Evolutionary conservation across 2,113 vertebrate genomes (phyloP), one percentile per base, ranked within the genome.

Genomic region (Brachyhypopomus gauderio): DNA sequence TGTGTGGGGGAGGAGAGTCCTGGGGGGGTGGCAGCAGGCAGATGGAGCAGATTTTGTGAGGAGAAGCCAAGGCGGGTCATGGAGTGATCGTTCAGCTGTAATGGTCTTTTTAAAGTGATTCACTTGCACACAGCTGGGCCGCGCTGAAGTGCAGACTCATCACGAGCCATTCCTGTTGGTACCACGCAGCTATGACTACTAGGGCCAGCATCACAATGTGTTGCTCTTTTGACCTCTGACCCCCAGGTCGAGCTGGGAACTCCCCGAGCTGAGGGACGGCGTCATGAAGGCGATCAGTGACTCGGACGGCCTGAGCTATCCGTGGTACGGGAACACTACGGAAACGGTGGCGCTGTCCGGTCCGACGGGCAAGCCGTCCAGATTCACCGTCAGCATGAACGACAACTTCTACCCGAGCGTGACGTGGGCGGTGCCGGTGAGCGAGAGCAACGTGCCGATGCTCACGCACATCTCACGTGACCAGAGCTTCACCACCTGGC

Each of bases 321-420:
- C 97, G 27, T 99, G 97, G 97, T 99, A 99, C 0, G 97, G 97
- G 67, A 99, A 99, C 91, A 99, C 97, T 55, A 99, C 97, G 0
- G 97, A 99, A 89, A 99, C 97, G 0, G 97, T 98, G 80, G 98
- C 97, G 73, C 90, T 99, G 74, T 94, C 96, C 0, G 97, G 97
- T 58, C 97, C 96, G 79, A 98, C 95, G 4, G 96, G 94, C 91
- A 98, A 97, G 90, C 94, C 96, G 41, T 97, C 96, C 83, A 95
- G 96, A 88, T 97, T 99, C 91, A 93, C 95, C 0, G 96, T 99
- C 89, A 98, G 97, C 93, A 99, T 99, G 97, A 99, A 99, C 16
- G 97, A 99, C 93, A 99, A 99, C 90, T 99, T 99, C 89, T 99
- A 99, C 88, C 97, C 97, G 73, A 99, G 97, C 0, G 97, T 99